Evolutionary conservation across 1,140 invertebrate species (phyloP), one percentile per base, ranked within the genome.

Genomic region (Lasaia peninsularis): DNA sequence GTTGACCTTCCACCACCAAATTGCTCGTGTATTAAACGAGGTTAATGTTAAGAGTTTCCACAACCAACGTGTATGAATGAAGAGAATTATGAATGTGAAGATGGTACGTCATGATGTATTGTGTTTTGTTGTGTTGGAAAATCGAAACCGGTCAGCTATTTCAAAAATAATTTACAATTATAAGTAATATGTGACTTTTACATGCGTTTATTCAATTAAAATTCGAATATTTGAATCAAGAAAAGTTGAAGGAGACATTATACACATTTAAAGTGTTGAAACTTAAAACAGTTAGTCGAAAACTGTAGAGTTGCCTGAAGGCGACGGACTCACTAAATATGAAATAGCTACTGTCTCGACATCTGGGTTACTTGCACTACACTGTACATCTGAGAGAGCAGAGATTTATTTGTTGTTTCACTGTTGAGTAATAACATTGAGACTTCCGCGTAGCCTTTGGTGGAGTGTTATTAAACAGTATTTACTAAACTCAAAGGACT

Each of bases 271-370:
- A 35, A 9, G 34, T 35, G 34, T 35, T 12, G 34, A 35, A 35
- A 14, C 14, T 35, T 35, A 35, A 35, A 35, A 35, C n/a, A 35
- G 4, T 12, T 35, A 35, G 4, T 28, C 24, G 12, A 40, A 40
- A 40, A 40, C 8, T 20, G 16, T 40, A 2, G 14, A 18, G 10
- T 33, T 62, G 53, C 57, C 64, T 48, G 18, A n/a, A 56, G 53
- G 64, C 60, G 53, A 62, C 49, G 18, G 48, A 35, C 50, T 34
- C 34, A 31, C 52, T 63, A 55, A 58, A 60, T 62, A 53, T 58
- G 58, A 60, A 66, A 62, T 54, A 52, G 60, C 60, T 62, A 58
- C 60, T 58, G 57, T 59, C 31, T 16, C 18, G 21, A 32, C 49
- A 62, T 58, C 56, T 64, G 50, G 52, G 61, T 63, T 57, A 55